Percentiles rank a stretch among this genome's conserved stretches.
These are phyloP conservation scores for Aporophyla lueneburgensis DNA, from an alignment of 2,888 invertebrate species.

Conservation along the genomic window DNA sequence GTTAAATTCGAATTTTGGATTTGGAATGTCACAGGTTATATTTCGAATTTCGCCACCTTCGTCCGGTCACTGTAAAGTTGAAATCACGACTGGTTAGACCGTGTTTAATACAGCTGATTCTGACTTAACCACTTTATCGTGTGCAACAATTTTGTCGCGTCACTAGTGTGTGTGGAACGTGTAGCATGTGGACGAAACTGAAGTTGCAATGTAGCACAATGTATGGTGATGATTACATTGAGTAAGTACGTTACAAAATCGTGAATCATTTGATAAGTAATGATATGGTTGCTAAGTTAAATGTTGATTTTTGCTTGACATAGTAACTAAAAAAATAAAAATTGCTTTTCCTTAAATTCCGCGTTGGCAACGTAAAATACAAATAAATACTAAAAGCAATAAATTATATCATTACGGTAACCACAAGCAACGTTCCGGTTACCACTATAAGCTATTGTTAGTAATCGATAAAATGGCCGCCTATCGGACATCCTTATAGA, in stretches of 20 bases:
- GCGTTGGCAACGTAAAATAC: neutral
- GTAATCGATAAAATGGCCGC: conserved; percentile 34
- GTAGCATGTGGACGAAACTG: conserved; percentile 68
- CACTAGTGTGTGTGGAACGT: conserved; percentile 73
- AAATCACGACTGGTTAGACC: conserved; percentile 89
- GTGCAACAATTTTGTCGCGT: conserved; percentile 81
- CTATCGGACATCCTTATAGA: conserved; percentile 11
- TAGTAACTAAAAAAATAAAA: neutral
- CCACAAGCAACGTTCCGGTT: conserved; percentile 13
- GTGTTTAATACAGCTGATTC: conserved; percentile 76
- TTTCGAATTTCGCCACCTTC: conserved; percentile 88
- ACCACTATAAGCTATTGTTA: neutral
- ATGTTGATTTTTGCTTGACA: neutral
- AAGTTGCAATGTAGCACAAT: conserved; percentile 75
- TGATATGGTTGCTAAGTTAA: conserved; percentile 28
- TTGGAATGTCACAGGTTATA: conserved; percentile 79
- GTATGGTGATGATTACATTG: conserved; percentile 48
- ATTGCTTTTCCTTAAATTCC: neutral
- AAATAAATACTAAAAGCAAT: conserved; percentile 8
- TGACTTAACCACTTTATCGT: conserved; percentile 81
- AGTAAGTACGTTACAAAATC: conserved; percentile 26
- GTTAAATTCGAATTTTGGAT: conserved; percentile 72
- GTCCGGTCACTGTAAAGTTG: conserved; percentile 90
- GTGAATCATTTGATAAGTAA: conserved; percentile 16
- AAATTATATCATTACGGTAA: conserved; percentile 4